Evolutionary conservation across 2,888 invertebrate species (phyloP), one percentile per base, ranked within the genome.

Genomic region (Copidosoma aretas): DNA sequence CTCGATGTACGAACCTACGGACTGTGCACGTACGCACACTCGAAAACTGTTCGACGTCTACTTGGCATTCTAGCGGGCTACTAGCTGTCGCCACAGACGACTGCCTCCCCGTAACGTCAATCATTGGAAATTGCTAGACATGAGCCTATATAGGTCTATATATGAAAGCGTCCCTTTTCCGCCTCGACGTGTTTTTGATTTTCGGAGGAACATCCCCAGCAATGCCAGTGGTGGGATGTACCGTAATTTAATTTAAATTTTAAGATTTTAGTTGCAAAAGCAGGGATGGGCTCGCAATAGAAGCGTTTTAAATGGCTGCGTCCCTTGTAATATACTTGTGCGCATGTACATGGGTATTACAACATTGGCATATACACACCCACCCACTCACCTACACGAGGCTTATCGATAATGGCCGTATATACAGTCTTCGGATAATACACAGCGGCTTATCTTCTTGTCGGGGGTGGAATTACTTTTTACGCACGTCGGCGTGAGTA

Each of bases 81-180:
- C 64, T 64, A 46, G 57, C 59, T 21, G 39, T 60, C 24, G 60
- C 60, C 8, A 21, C 57, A 12, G 43, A 46, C 43, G 43, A 15
- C 19, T 52, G 53, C 39, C 10, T 56, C 52, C 43, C 22, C 53
- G 61, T 54, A 65, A 69, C 62, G 69, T 69, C 65, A 65, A 65
- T 69, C 69, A 65, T 69, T 58, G 65, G 59, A 59, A 65, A 65
- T 69, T 65, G 65, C 69, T 49, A 51, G 60, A n/a, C 57, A 41
- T 25, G 32, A 64, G 61, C 39, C 32, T 49, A 49, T n/a, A 60
- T 57, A 61, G 54, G 59, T 15, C 15, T 3, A 12, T 3, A 46
- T 46, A 46, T 41, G 46, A 59, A 39, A 32, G 12, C 52, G 41
- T 39, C 19, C 12, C 8, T 32, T 8, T 56, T 17, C 21, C 39